Evolutionary conservation across 2,113 vertebrate genomes (phyloP).

Genomic region (Eclectus roratus): DNA sequence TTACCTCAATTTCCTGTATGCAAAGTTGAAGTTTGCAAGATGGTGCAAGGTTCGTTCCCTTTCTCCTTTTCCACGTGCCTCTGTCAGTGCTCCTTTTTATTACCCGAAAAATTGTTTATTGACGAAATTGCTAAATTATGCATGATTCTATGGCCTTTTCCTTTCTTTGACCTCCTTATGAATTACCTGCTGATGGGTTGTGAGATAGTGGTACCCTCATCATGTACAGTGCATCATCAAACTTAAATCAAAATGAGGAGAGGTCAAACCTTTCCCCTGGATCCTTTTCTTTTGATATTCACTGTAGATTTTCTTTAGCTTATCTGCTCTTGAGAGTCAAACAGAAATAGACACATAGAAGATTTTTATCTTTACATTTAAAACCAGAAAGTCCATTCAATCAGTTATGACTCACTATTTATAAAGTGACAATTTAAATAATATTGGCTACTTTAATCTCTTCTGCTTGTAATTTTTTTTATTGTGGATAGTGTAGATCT

Average conservation of each 20-base stretch:
- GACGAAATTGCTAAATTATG: constrained; percentile 48
- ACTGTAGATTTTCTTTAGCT: not conserved
- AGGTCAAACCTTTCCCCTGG: not conserved
- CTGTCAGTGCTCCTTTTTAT: constrained; percentile 30
- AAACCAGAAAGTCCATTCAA: not conserved
- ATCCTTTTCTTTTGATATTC: not conserved
- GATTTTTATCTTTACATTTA: not conserved
- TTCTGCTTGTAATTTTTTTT: not conserved
- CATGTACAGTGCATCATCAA: constrained; percentile 29
- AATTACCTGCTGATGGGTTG: constrained; percentile 28
- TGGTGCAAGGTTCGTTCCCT: not conserved
- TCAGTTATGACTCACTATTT: not conserved
- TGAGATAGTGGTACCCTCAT: constrained; percentile 22
- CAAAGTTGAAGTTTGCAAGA: not conserved
- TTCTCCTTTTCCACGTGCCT: not conserved
- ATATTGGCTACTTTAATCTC: not conserved
- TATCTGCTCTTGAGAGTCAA: not conserved
- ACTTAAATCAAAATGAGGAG: constrained; percentile 18
- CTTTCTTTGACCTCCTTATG: constrained; percentile 38
- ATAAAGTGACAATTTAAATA: not conserved
- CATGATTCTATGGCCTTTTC: constrained; percentile 34
- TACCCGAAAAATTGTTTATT: constrained; percentile 49
- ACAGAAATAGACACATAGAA: not conserved
- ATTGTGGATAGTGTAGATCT: not conserved
- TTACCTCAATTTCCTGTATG: not conserved